These are phyloP conservation scores for Falco concolor DNA, from an alignment of 2,797 vertebrate species.

Conservation along the genomic window DNA sequence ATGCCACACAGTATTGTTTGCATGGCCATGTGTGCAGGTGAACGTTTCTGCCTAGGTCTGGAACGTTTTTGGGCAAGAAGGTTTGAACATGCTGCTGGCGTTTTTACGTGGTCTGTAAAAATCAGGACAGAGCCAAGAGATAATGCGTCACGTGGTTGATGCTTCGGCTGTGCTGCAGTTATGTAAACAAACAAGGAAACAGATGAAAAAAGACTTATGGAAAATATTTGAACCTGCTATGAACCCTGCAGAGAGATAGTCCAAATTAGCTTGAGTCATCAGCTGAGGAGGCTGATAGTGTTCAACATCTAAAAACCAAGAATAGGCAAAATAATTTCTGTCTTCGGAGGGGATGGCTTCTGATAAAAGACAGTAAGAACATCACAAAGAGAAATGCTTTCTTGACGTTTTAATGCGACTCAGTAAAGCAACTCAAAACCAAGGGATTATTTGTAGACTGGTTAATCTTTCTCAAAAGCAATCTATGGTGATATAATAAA, in stretches of 20 bases:
- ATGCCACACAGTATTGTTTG: not conserved
- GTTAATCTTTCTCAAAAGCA: constrained; percentile 47
- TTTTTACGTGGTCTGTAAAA: not conserved
- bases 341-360: not conserved
- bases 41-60: not conserved
- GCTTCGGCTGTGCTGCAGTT: not conserved
- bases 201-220: not conserved
- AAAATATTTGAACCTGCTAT: not conserved
- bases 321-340: not conserved
- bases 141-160: fast-evolving
- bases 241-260: not conserved
- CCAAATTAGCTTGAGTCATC: not conserved
- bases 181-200: not conserved
- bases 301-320: not conserved
- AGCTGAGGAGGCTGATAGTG: not conserved
- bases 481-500: not conserved
- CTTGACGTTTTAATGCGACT: not conserved
- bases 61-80: not conserved
- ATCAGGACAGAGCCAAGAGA: not conserved
- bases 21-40: not conserved
- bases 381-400: not conserved
- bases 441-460: constrained; percentile 6
- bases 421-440: not conserved
- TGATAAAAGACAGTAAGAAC: not conserved
- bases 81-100: not conserved